Conservation (phyloP, 2,113 vertebrate genomes). For the Polyodon spathula region DNA sequence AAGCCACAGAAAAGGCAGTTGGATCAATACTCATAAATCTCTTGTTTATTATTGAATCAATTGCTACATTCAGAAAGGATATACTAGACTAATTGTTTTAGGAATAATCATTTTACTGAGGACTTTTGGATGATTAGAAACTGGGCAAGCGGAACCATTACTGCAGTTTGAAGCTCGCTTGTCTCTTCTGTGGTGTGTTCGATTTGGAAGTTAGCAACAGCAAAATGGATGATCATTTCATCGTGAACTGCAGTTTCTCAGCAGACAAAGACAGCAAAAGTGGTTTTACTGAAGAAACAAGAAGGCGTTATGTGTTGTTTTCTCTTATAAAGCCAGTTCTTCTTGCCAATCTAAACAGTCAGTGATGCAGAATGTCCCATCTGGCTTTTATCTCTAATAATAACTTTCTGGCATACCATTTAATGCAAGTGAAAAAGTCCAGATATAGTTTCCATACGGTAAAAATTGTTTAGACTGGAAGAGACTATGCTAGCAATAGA, state of each 20-base stretch:
- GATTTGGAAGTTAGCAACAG: constrained; percentile 38
- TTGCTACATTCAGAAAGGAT: constrained; percentile 54
- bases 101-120: constrained; percentile 54
- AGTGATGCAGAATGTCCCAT: constrained; percentile 59
- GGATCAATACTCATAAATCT: constrained; percentile 68
- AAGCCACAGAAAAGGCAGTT: constrained; percentile 53
- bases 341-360: constrained; percentile 67
- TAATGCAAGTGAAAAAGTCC: constrained; percentile 44
- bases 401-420: constrained; percentile 43
- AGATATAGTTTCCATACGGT: constrained; percentile 38
- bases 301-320: constrained; percentile 38
- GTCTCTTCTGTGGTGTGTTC: too few relatives aligned
- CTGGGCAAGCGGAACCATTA: constrained; percentile 45
- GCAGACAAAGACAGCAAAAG: constrained; percentile 42
- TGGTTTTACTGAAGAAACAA: constrained; percentile 55
- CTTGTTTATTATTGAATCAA: constrained; percentile 63
- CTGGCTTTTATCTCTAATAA: constrained; percentile 47
- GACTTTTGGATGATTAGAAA: constrained; percentile 56
- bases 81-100: constrained; percentile 56
- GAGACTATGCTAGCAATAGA: constrained; percentile 30
- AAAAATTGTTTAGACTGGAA: constrained; percentile 46
- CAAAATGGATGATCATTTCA: constrained; percentile 49
- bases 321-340: constrained; percentile 45
- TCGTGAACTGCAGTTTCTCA: constrained; percentile 37
- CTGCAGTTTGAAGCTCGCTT: constrained; percentile 38